Conservation (phyloP, 2,113 vertebrate genomes). For the Corapipo altera region DNA sequence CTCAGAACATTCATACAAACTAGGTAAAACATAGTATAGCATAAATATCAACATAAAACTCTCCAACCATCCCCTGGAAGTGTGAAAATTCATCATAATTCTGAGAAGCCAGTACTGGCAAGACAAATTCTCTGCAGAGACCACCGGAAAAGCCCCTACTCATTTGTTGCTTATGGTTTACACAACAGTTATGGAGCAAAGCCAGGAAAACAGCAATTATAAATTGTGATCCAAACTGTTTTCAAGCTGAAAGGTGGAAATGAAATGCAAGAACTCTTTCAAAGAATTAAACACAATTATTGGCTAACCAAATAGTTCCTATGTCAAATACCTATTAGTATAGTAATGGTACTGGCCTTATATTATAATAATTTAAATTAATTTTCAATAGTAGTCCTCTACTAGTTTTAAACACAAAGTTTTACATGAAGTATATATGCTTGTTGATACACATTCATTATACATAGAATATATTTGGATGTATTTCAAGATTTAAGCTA, state of each 20-base stretch:
- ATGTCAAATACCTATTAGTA: background rate
- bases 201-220: background rate
- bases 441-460: background rate
- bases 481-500: background rate
- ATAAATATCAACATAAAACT: background rate
- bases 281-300: background rate
- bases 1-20: background rate
- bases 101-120: background rate
- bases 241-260: background rate
- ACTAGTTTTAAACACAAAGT: background rate
- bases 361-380: background rate
- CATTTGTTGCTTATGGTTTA: background rate
- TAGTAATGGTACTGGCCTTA: background rate
- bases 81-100: background rate
- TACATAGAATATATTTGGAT: background rate
- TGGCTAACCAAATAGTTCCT: background rate
- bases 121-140: background rate
- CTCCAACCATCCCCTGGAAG: background rate
- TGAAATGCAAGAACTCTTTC: background rate
- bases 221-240: background rate
- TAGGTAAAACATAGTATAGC: background rate
- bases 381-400: background rate
- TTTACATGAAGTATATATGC: background rate
- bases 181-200: background rate
- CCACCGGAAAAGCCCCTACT: background rate